Evolutionary conservation across 2,113 vertebrate species (phyloP).

Genomic region (Mungos mungo): DNA sequence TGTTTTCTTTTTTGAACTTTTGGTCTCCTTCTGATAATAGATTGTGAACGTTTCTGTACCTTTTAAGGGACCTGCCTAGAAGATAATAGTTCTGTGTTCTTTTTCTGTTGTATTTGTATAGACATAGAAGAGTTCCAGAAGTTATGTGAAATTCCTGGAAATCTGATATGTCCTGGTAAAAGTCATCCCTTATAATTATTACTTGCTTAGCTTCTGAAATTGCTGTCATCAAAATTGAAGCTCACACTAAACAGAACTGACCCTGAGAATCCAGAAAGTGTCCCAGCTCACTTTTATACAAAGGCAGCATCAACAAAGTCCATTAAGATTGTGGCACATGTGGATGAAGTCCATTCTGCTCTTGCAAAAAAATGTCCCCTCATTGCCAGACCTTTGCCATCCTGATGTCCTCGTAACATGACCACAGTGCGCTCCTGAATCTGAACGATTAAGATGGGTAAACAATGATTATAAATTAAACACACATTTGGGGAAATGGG

Average conservation of each 20-base stretch:
- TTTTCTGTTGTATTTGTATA: not conserved
- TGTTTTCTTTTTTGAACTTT: not conserved
- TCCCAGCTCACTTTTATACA: not conserved
- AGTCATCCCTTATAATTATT: not conserved
- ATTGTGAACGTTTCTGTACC: not conserved
- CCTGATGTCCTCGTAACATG: not conserved
- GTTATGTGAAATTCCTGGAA: not conserved
- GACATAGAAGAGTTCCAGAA: not conserved
- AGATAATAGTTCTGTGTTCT: not conserved
- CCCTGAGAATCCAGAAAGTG: not conserved
- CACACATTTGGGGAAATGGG: not conserved
- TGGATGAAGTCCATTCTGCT: not conserved
- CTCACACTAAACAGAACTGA: not conserved
- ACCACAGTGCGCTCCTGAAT: not conserved
- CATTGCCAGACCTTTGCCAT: not conserved
- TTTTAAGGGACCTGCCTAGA: not conserved
- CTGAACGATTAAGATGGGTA: not conserved
- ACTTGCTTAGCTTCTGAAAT: not conserved
- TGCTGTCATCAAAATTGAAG: not conserved
- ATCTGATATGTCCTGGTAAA: not conserved
- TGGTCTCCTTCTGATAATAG: not conserved
- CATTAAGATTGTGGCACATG: not conserved
- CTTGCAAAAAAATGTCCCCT: not conserved
- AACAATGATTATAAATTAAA: not conserved
- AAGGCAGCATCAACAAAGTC: not conserved